A percentile compares a stretch with the other conserved stretches of the same genome.
Conservation (phyloP, 2,113 vertebrate genomes). For the Pao palembangensis region DNA sequence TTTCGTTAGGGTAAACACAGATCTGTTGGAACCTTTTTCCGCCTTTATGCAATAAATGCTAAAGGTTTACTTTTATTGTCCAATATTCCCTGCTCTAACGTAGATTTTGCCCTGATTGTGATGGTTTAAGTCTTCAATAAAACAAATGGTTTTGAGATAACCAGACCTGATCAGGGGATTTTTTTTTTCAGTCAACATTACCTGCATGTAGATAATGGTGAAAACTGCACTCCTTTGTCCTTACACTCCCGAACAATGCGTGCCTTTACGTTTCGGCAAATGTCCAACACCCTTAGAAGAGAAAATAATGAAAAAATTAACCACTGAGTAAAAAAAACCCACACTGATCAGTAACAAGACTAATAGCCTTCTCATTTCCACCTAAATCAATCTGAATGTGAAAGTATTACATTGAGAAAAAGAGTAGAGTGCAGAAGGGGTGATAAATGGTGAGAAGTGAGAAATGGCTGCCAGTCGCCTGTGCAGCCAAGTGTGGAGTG, state of each 20-base stretch:
- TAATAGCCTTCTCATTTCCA: too few species aligned
- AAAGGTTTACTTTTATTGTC: too few species aligned
- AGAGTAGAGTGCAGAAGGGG: slow-evolving; percentile 8
- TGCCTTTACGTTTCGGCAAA: slow-evolving; percentile 95
- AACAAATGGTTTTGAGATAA: not conserved
- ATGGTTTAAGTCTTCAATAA: too few species aligned
- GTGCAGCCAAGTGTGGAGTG: slow-evolving; percentile 63
- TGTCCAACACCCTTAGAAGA: slow-evolving; percentile 86
- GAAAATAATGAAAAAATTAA: slow-evolving; percentile 12
- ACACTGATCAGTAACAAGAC: not conserved
- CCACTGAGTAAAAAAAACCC: not conserved
- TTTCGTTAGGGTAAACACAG: too few species aligned
- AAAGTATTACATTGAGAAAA: too few species aligned
- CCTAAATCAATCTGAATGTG: too few species aligned
- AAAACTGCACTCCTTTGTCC: slow-evolving; percentile 94
- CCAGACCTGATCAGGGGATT: not conserved
- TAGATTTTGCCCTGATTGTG: too few species aligned
- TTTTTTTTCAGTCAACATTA: slow-evolving; percentile 43
- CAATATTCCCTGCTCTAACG: too few species aligned
- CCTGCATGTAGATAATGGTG: slow-evolving; percentile 92
- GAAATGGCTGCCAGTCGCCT: slow-evolving; percentile 67
- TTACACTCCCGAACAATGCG: slow-evolving; percentile 92
- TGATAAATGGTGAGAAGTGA: slow-evolving; percentile 45
- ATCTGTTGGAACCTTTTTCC: too few species aligned
- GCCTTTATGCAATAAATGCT: too few species aligned